Evolutionary conservation across 2,888 invertebrate genomes (phyloP), one percentile per base, ranked within the genome.

Genomic region (Brachynemurus nebulosus): DNA sequence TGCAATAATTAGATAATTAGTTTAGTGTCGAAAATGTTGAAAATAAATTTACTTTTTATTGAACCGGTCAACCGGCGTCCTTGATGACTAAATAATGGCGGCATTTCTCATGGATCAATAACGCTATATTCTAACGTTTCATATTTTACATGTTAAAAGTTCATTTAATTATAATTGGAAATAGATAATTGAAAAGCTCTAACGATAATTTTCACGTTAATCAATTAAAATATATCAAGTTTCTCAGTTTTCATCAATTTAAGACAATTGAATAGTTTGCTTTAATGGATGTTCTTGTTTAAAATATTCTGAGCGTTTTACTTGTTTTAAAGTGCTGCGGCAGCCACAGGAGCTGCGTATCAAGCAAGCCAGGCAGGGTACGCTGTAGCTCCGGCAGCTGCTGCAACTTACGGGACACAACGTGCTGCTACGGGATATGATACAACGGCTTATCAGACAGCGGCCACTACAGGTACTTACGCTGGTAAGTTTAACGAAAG

Each of bases 391-490:
- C 80, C 84, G 50, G 80, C 84, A 18, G 82, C 86, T 34, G 86
- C 88, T 48, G 83, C 84, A 40, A 81, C 86, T 41, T 89, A 89
- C 65, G 80, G 83, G 49, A 83, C 89, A 36, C 88, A 88, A 59
- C 75, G 85, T 48, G 78, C 84, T 25, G 78, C 80, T 39, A 76
- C 84, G 42, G 84, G 83, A 46, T 85, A 86, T 70, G 85, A 86
- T 60, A 82, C 83, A 51, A 85, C 88, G 37, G 83, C 83, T 56
- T 86, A 86, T 57, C 83, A 86, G 45, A 83, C 80, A 49, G 80
- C 82, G 17, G 82, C 86, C 30, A 80, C 82, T 45, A 80, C 81
- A 64, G 80, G 80, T 59, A 74, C 76, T 37, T 75, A 74, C 63
- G 72, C 72, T 51, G 68, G 71, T 70, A 55, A 59, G 54, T 53